Evolutionary conservation across 2,113 vertebrate genomes (phyloP).

Genomic region (Cervus canadensis): DNA sequence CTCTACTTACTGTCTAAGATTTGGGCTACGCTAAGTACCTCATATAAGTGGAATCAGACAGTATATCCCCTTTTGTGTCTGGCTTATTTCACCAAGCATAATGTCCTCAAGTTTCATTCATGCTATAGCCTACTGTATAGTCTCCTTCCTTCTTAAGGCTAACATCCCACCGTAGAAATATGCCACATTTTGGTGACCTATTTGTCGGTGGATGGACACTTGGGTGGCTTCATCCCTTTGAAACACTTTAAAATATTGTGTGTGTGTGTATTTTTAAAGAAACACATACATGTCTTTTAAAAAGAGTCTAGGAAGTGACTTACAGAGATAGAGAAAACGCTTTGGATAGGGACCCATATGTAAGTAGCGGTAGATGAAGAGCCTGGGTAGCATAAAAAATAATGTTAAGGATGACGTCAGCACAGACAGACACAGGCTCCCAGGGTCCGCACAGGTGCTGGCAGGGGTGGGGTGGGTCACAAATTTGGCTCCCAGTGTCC

Average conservation of each 20-base stretch:
- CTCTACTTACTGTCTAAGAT: neutral
- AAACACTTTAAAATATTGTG: neutral
- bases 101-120: neutral
- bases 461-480: neutral
- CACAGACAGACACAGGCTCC: neutral
- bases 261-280: neutral
- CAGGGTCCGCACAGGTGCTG: neutral
- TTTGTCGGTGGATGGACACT: neutral
- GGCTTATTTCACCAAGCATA: neutral
- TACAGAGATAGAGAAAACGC: neutral
- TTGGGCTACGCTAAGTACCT: neutral
- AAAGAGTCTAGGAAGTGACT: neutral
- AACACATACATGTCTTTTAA: neutral
- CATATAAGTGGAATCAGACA: neutral
- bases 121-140: no score
- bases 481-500: neutral
- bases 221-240: neutral
- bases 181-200: neutral
- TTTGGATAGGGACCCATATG: neutral
- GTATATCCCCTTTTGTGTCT: neutral
- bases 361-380: neutral
- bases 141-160: neutral
- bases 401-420: neutral
- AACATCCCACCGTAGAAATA: neutral
- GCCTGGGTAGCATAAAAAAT: neutral